Percentiles rank a stretch among this genome's conserved stretches.
These are phyloP conservation scores for Hypomecis punctinalis DNA, from an alignment of 2,888 invertebrate species.

Conservation along the genomic window DNA sequence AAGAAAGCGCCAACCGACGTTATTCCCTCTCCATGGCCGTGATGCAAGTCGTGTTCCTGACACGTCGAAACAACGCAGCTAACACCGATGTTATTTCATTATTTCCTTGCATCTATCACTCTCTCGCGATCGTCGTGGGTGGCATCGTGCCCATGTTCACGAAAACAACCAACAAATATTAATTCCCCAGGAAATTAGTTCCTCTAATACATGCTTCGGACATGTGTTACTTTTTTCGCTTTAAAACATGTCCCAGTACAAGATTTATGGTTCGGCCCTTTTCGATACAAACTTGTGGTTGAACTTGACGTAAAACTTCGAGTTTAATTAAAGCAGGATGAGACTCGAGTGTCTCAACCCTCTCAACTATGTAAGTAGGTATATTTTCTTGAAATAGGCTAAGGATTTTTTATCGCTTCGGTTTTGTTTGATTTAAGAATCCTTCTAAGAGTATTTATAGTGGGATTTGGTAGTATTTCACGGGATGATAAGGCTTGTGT, in stretches of 20 bases:
- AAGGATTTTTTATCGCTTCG: conserved; percentile 57
- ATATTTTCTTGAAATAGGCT: conserved; percentile 33
- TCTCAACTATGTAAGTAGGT: conserved; percentile 38
- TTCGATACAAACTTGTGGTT: conserved; percentile 74
- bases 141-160: conserved; percentile 73
- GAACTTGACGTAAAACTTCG: conserved; percentile 64
- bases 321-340: conserved; percentile 62
- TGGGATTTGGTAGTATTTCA: conserved; percentile 73
- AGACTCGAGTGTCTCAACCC: conserved; percentile 27
- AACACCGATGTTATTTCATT: conserved; percentile 59
- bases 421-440: conserved; percentile 70
- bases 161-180: conserved; percentile 69
- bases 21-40: background rate
- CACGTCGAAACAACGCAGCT: conserved; percentile 45
- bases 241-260: conserved; percentile 70
- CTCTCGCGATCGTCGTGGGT: conserved; percentile 76
- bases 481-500: conserved; percentile 75
- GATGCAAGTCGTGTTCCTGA: conserved; percentile 33
- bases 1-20: background rate
- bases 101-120: conserved; percentile 56
- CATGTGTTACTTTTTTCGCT: conserved; percentile 85
- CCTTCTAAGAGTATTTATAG: conserved; percentile 65
- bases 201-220: conserved; percentile 80
- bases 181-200: conserved; percentile 81
- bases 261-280: conserved; percentile 78